Evolutionary conservation across 2,797 vertebrate species (phyloP), one percentile per base, ranked within the genome.

Genomic region (Coregonus suidteri): DNA sequence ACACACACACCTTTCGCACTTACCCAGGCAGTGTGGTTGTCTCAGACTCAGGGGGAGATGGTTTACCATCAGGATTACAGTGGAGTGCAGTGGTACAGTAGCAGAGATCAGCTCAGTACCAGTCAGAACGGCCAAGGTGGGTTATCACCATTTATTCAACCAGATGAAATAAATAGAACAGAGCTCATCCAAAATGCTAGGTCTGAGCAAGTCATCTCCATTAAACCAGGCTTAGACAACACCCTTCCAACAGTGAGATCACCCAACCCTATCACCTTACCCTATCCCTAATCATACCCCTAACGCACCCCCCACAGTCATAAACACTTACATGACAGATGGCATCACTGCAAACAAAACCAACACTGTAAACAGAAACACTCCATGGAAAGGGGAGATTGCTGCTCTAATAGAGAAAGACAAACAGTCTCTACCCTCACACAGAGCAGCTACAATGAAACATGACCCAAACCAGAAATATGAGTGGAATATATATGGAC

Each of bases 381-480:
- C 75, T 76, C 87, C 88, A 77, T 86, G 86, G 87, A 91, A 87
- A 84, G 88, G 88, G 85, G 91, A 92, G 70, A 88, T 82, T 70
- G 81, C 77, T 54, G 65, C 86, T 66, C 80, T 88, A 77, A 87
- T 85, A 74, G 88, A 91, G 83, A 87, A 82, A 84, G 87, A 92
- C 76, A 89, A 86, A 86, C 82, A 88, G 66, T 37, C 68, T 75
- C 73, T 83, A 59, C 71, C 71, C 69, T 79, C 77, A 51, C 84
- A 83, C 78, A 89, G 86, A 81, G 78, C 80, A 76, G 81, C 71
- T 4, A 4, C 11, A 0, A 71, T 76, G 67, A 90, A 84, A 25
- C 83, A 91, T 18, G 79, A 87, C 65, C 62, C 72, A 37, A 85
- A 79, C 66, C 74, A 90, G 53, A 86, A 82, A 72, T 77, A 79